Conservation (phyloP, 2,113 vertebrate genomes). For the western clawed frog (Xenopus tropicalis) region UCB_Xtro_10.0 CM004443.2:33750001-33750500, state of each 20-base stretch:
- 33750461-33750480: conserved; percentile 41
- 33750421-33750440: conserved; percentile 45
- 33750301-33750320: conserved; percentile 31
- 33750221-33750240: conserved; percentile 32
- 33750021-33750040: neutral
- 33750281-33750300: conserved; percentile 27
- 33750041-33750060: neutral
- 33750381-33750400: conserved; percentile 45
- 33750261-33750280: conserved; percentile 35
- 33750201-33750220: conserved; percentile 18
- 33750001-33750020: too few species aligned
- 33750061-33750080: neutral
- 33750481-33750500: conserved; percentile 45
- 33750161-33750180: neutral
- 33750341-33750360: conserved; percentile 44
- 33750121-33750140: neutral
- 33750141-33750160: neutral
- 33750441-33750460: conserved; percentile 39
- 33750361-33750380: conserved; percentile 46
- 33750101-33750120: neutral
- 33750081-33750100: neutral
- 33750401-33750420: conserved; percentile 46
- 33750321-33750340: conserved; percentile 44
- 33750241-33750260: conserved; percentile 36
- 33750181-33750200: too few species aligned